Conservation (phyloP, 2,888 invertebrate species). For the Tenthredo amoena region DNA sequence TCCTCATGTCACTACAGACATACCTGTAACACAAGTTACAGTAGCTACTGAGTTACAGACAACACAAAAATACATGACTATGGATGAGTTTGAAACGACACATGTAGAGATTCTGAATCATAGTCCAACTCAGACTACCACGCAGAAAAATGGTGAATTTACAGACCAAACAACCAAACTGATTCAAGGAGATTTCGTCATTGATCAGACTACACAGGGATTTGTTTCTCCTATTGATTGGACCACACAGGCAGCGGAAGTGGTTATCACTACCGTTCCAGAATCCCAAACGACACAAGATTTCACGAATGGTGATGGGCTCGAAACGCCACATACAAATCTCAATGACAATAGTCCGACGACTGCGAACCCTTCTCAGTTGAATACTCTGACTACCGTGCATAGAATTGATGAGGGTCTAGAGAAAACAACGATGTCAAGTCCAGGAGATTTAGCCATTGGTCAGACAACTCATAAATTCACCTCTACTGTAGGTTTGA, state of each 20-base stretch:
- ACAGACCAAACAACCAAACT: not conserved
- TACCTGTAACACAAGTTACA: not conserved
- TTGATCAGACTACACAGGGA: slow-evolving; percentile 22
- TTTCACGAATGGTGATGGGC: not conserved
- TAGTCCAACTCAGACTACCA: slow-evolving; percentile 7
- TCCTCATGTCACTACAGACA: not conserved
- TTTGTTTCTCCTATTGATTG: slow-evolving; percentile 1
- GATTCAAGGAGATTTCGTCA: not conserved
- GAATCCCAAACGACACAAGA: slow-evolving; percentile 14
- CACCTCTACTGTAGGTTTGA: not conserved
- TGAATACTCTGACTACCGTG: not conserved
- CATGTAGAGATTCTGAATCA: not conserved
- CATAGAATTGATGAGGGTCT: not conserved
- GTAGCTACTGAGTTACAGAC: slow-evolving; percentile 13
- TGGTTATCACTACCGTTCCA: not conserved
- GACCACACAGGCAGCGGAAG: not conserved
- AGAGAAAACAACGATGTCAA: slow-evolving; percentile 1
- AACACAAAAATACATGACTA: slow-evolving; percentile 22
- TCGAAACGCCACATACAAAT: not conserved
- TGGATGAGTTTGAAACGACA: slow-evolving; percentile 27
- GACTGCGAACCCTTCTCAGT: not conserved
- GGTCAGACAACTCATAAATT: slow-evolving; percentile 20
- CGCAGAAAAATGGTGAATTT: not conserved
- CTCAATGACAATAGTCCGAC: not conserved
- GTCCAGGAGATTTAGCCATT: not conserved